Evolutionary conservation across 2,888 invertebrate species (phyloP), one percentile per base, ranked within the genome.

Genomic region (Meganola albula): DNA sequence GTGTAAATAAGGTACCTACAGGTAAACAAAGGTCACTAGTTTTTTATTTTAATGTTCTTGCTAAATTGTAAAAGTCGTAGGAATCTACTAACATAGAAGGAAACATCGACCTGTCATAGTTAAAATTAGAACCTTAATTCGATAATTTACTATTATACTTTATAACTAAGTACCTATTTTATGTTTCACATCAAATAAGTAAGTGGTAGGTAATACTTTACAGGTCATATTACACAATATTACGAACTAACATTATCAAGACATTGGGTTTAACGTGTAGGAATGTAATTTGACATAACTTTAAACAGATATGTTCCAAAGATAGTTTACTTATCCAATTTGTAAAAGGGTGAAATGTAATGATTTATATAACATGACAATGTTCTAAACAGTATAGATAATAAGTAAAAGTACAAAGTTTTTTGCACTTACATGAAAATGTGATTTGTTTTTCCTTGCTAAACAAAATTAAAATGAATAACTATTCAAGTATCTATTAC

Each of bases 131-230:
- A 39, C 30, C 35, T 31, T 54, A 46, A 32, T 24, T 26, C 36
- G 44, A 49, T 46, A 48, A 30, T 47, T 40, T 47, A 51, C 33
- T 45, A 43, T 49, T 50, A 39, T 40, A 39, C 41, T 48, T 45
- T 52, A 45, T 48, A 51, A n/a, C 48, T 51, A 49, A 7, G 20
- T 4, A 16, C 6, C 4, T 48, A 44, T 57, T 55, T 53, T 52
- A 54, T 49, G 43, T 53, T 61, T 59, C 61, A 70, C 63, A 66
- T 58, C 54, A 47, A 63, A 65, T 77, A 74, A n/a, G n/a, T n/a
- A n/a, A n/a, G n/a, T n/a, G n/a, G n/a, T n/a, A n/a, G n/a, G 61
- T 79, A 77, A 77, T 79, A 79, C 75, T 74, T 69, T 67, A 70
- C 54, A 70, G 68, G 58, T 63, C 52, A 37, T 28, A 57, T 60